These are phyloP conservation scores for Geotrupes spiniger DNA, from an alignment of 2,888 invertebrate genomes.

Conservation along the genomic window DNA sequence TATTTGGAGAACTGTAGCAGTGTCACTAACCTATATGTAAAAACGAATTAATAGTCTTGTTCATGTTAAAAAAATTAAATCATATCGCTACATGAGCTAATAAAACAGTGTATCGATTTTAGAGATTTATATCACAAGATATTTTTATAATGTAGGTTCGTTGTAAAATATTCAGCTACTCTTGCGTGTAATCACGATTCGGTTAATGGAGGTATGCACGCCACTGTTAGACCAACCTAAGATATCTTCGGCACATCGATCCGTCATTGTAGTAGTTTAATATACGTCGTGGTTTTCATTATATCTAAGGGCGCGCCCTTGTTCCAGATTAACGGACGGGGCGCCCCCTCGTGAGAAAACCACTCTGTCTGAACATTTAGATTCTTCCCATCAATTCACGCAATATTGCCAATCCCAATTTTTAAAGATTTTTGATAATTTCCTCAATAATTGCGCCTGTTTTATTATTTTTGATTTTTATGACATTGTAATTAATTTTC, in stretches of 20 bases:
- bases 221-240: constrained; percentile 9
- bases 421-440: too few species aligned
- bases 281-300: constrained; percentile 23
- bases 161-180: not conserved
- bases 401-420: too few species aligned
- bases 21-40: too few species aligned
- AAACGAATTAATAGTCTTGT: too few species aligned
- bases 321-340: constrained; percentile 22
- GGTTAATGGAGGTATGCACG: constrained; percentile 4
- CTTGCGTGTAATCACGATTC: not conserved
- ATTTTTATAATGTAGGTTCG: constrained; percentile 3
- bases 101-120: not conserved
- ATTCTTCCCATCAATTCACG: not conserved
- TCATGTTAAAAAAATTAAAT: too few species aligned
- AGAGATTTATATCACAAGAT: not conserved
- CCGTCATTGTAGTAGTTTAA: constrained; percentile 29
- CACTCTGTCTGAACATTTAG: too few species aligned
- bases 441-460: too few species aligned
- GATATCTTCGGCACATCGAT: constrained; percentile 27
- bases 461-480: too few species aligned
- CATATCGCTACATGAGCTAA: too few species aligned
- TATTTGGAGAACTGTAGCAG: too few species aligned
- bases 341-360: constrained; percentile 6
- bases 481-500: too few species aligned
- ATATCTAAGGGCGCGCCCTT: constrained; percentile 26